phyloP scores from a whole-genome alignment of 2,888 invertebrate species.

The Yponomeuta plumbellus region DNA sequence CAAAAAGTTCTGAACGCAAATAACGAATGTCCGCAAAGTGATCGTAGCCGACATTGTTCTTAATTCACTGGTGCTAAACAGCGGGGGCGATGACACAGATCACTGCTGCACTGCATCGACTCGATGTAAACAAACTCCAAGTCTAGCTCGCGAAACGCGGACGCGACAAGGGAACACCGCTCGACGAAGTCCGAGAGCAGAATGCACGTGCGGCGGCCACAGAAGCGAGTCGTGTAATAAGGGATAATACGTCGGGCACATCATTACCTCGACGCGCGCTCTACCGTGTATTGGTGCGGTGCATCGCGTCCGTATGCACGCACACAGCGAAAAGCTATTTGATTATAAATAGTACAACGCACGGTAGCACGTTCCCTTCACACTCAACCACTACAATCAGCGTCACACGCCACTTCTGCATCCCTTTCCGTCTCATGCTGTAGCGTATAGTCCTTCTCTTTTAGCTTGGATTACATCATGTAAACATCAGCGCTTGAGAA shows the following conservation, averaged over 20 bases:
- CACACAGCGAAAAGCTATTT: constrained; percentile 60
- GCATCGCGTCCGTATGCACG: constrained; percentile 66
- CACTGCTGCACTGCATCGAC: constrained; percentile 51
- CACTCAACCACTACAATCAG: constrained; percentile 67
- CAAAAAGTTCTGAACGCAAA: constrained; percentile 50
- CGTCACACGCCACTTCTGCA: constrained; percentile 46
- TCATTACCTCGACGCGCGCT: constrained; percentile 65
- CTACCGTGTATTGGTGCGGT: constrained; percentile 53
- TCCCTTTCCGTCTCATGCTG: constrained; percentile 41
- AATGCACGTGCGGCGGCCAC: constrained; percentile 66
- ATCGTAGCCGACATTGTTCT: constrained; percentile 42
- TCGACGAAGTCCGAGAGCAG: constrained; percentile 60
- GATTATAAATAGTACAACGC: constrained; percentile 75
- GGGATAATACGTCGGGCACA: constrained; percentile 74
- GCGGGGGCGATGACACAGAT: constrained; percentile 68
- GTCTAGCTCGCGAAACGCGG: constrained; percentile 35
- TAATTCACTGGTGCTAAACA: constrained; percentile 56
- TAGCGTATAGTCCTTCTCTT: constrained; percentile 40
- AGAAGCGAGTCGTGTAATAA: constrained; percentile 72
- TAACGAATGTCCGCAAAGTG: constrained; percentile 41
- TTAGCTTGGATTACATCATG: constrained; percentile 65
- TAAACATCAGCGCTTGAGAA: constrained; percentile 43
- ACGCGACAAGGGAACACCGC: constrained; percentile 38
- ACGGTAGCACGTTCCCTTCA: constrained; percentile 75
- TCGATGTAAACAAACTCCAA: constrained; percentile 67